These are phyloP conservation scores for Actinia equina DNA, from an alignment of 64 coral and sea anemone genomes.

Conservation along the genomic window DNA sequence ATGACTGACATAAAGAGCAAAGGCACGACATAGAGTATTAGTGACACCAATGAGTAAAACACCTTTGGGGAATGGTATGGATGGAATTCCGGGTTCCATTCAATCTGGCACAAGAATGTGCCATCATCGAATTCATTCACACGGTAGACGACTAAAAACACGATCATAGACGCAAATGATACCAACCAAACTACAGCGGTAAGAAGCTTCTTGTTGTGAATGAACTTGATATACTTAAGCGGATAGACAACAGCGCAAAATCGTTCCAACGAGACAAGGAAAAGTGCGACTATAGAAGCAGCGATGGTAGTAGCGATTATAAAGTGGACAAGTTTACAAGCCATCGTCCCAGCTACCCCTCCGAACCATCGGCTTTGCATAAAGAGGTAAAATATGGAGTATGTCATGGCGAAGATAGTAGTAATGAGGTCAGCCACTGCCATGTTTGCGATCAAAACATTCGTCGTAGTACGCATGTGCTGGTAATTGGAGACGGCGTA, in stretches of 20 bases:
- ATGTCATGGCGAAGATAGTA: not conserved
- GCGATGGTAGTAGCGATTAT: constrained; percentile 8
- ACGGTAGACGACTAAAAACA: not conserved
- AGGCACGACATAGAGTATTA: constrained; percentile 48
- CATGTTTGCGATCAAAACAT: constrained; percentile 22
- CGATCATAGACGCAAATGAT: constrained; percentile 17
- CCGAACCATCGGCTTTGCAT: constrained; percentile 11
- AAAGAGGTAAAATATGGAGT: not conserved
- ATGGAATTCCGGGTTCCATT: constrained; percentile 28
- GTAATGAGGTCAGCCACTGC: constrained; percentile 11
- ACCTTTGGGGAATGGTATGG: not conserved
- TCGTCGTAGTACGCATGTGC: constrained; percentile 3
- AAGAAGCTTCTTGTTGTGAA: constrained; percentile 26
- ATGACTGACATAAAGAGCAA: constrained; percentile 46
- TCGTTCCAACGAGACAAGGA: constrained; percentile 14
- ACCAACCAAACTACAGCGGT: constrained; percentile 8
- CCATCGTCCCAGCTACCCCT: not conserved
- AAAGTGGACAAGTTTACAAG: constrained; percentile 14
- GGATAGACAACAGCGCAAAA: constrained; percentile 9
- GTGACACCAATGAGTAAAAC: not conserved
- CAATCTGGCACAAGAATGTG: not conserved
- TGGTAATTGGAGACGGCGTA: not conserved
- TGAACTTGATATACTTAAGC: not conserved
- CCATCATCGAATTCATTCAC: not conserved
- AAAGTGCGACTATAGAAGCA: not conserved